These are phyloP conservation scores for Morone chrysops DNA, from an alignment of 2,113 vertebrate species.

Conservation along the genomic window DNA sequence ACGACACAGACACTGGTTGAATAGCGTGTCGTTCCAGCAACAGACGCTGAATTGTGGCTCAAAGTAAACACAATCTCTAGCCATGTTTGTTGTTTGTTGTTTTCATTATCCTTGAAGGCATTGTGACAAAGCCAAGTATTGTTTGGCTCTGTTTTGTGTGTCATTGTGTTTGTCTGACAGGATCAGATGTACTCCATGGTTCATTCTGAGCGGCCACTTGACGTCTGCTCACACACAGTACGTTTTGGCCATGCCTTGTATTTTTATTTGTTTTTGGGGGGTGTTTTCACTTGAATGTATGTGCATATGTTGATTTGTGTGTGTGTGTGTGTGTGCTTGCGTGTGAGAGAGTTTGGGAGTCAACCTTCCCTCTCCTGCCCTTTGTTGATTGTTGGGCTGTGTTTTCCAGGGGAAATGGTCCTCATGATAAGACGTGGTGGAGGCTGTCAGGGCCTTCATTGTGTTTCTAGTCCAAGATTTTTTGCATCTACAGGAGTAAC, in stretches of 20 bases:
- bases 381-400: slow-evolving; percentile 36
- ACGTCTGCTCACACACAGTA: neutral
- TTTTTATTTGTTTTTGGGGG: slow-evolving; percentile 37
- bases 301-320: neutral
- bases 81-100: slow-evolving; percentile 15
- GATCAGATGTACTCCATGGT: slow-evolving; percentile 42
- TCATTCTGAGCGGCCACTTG: slow-evolving; percentile 13
- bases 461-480: slow-evolving; percentile 4
- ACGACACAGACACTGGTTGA: neutral
- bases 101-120: slow-evolving; percentile 25
- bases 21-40: slow-evolving; percentile 7
- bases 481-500: slow-evolving; percentile 5
- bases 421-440: slow-evolving; percentile 35
- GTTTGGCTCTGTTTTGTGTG: slow-evolving; percentile 33
- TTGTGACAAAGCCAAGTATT: slow-evolving; percentile 52
- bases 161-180: slow-evolving; percentile 45
- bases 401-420: slow-evolving; percentile 45
- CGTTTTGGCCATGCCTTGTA: neutral
- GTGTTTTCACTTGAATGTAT: neutral
- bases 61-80: slow-evolving; percentile 47
- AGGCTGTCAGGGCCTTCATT: slow-evolving; percentile 1
- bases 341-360: slow-evolving; percentile 40
- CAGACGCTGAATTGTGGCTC: slow-evolving; percentile 28
- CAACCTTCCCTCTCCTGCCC: slow-evolving; percentile 35
- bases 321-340: slow-evolving; percentile 2